Evolutionary conservation across 2,113 vertebrate species (phyloP).

Genomic region (Macrotis lagotis): DNA sequence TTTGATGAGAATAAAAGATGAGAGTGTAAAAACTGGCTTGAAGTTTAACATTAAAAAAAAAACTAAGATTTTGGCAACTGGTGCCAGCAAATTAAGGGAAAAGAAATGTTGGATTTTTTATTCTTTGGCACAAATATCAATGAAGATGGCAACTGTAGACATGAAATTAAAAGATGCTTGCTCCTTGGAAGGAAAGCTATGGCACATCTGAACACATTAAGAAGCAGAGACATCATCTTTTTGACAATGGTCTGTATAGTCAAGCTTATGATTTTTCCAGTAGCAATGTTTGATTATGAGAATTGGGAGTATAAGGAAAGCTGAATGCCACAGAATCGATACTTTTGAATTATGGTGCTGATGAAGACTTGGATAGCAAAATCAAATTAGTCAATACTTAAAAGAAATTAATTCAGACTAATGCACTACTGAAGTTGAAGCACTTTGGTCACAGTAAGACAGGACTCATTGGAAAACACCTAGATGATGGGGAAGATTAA

Average conservation of each 20-base stretch:
- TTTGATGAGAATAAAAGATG: not conserved
- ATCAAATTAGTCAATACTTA: not conserved
- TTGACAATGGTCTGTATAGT: not conserved
- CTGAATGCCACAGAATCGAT: not conserved
- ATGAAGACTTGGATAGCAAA: not conserved
- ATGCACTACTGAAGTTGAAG: not conserved
- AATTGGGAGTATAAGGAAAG: not conserved
- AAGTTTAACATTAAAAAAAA: not conserved
- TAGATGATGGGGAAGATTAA: too few species aligned
- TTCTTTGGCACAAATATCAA: not conserved
- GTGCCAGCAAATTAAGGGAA: not conserved
- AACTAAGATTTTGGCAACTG: not conserved
- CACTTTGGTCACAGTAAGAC: not conserved
- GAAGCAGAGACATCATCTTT: not conserved
- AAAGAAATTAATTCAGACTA: not conserved
- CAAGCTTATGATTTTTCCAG: not conserved
- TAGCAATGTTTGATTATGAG: too few species aligned
- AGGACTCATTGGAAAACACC: not conserved
- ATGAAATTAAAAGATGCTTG: not conserved
- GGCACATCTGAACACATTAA: not conserved
- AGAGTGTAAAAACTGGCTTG: not conserved
- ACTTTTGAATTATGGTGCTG: not conserved
- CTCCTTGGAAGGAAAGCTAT: not conserved
- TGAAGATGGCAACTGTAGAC: not conserved
- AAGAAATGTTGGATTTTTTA: too few species aligned